A percentile compares a stretch with the other conserved stretches of the same genome.
Conservation (phyloP, 2,888 invertebrate species). For the Callimorpha dominula region DNA sequence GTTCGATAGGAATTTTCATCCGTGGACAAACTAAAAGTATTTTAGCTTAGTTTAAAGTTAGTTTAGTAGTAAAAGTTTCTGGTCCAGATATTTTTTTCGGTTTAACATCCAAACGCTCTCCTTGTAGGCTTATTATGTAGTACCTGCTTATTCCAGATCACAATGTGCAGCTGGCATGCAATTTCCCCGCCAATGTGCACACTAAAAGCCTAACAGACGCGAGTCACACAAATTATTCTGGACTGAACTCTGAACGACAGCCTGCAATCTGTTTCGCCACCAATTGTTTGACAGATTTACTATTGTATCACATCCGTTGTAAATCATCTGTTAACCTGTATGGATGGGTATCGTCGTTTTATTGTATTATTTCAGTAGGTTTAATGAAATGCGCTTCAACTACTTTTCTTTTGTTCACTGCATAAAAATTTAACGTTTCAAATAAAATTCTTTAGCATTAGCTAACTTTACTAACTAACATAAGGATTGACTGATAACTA, state of each 20-base stretch:
- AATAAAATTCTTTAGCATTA: no score
- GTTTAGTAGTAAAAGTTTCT: no score
- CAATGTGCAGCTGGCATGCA: slow-evolving; percentile 39
- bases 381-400: neutral
- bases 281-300: slow-evolving; percentile 39
- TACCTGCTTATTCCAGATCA: slow-evolving; percentile 7
- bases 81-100: no score
- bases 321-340: slow-evolving; percentile 19
- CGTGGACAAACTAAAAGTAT: no score
- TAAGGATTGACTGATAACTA: no score
- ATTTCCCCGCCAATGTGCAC: slow-evolving; percentile 38
- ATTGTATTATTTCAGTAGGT: neutral
- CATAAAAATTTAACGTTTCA: no score
- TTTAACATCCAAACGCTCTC: no score
- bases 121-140: neutral
- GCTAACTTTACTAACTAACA: no score
- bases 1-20: no score
- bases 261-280: slow-evolving; percentile 43
- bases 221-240: slow-evolving; percentile 52
- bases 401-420: no score
- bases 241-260: slow-evolving; percentile 42
- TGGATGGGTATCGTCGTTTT: slow-evolving; percentile 1
- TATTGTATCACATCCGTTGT: slow-evolving; percentile 22
- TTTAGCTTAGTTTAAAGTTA: no score
- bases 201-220: slow-evolving; percentile 35